phyloP scores from a whole-genome alignment of 2,113 vertebrate species.

The Dromaius novaehollandiae region DNA sequence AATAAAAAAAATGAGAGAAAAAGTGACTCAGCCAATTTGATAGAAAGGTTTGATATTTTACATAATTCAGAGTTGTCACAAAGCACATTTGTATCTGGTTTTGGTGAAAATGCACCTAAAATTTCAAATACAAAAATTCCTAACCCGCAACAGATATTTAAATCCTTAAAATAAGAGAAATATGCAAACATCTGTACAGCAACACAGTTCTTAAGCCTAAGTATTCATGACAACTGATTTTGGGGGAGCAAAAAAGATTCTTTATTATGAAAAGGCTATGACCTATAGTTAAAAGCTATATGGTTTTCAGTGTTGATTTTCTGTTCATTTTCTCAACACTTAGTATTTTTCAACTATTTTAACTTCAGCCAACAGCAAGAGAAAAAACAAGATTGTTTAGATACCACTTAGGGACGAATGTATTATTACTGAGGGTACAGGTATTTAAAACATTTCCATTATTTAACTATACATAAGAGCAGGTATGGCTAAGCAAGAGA shows the following conservation, averaged over 20 bases:
- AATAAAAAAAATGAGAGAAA: background rate
- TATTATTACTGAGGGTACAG: background rate
- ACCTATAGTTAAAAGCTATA: background rate
- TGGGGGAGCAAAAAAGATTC: background rate
- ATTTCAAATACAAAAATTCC: background rate
- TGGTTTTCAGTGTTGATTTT: background rate
- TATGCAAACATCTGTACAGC: background rate
- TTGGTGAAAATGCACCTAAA: background rate
- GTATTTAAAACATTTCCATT: background rate
- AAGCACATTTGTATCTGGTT: background rate
- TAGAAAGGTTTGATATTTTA: constrained; percentile 11
- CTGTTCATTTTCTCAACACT: background rate
- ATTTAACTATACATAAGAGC: background rate
- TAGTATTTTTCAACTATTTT: background rate
- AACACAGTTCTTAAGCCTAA: background rate
- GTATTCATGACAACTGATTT: background rate
- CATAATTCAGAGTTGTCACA: background rate
- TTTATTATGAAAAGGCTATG: background rate
- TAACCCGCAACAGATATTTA: background rate
- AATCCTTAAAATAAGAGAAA: background rate
- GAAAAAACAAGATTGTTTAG: background rate
- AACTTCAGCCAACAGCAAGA: background rate
- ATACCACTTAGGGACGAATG: background rate
- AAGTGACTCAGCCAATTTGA: background rate
- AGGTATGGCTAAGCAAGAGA: background rate